phyloP scores from a whole-genome alignment of 2,113 vertebrate genomes.

The Indicator maculatus region DNA sequence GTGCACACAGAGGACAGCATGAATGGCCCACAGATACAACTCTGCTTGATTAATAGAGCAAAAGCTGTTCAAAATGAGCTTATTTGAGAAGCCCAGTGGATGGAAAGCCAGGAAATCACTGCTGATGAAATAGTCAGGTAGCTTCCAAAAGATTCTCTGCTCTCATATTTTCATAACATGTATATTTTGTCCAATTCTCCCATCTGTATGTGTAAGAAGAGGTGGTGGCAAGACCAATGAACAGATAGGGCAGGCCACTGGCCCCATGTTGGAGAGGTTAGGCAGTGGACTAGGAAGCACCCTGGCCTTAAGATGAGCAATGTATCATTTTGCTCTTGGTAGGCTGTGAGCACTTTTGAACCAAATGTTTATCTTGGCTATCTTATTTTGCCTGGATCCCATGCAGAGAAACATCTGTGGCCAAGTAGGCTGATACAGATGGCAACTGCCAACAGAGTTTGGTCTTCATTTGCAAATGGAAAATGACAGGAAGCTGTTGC shows the following conservation, averaged over 20 bases:
- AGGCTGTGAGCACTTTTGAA: not conserved
- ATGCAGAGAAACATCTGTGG: not conserved
- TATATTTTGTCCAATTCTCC: not conserved
- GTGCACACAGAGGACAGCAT: not conserved
- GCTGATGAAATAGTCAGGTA: not conserved
- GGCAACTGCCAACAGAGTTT: not conserved
- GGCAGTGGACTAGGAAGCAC: not conserved
- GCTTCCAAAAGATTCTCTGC: not conserved
- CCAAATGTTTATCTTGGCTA: not conserved
- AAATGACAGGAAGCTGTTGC: constrained; percentile 4
- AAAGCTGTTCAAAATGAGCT: not conserved
- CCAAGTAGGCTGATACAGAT: not conserved
- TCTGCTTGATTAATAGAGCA: not conserved
- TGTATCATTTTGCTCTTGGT: not conserved
- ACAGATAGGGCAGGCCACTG: not conserved
- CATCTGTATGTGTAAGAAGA: not conserved
- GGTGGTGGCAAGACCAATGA: not conserved
- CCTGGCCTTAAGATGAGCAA: not conserved
- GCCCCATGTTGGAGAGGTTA: not conserved
- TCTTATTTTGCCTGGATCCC: not conserved
- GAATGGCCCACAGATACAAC: not conserved
- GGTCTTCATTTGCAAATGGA: constrained; percentile 17
- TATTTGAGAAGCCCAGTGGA: not conserved
- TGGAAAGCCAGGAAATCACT: not conserved
- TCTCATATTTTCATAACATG: not conserved